These are phyloP conservation scores for Diadegma fenestrale DNA, from an alignment of 2,888 invertebrate genomes.

Conservation along the genomic window DNA sequence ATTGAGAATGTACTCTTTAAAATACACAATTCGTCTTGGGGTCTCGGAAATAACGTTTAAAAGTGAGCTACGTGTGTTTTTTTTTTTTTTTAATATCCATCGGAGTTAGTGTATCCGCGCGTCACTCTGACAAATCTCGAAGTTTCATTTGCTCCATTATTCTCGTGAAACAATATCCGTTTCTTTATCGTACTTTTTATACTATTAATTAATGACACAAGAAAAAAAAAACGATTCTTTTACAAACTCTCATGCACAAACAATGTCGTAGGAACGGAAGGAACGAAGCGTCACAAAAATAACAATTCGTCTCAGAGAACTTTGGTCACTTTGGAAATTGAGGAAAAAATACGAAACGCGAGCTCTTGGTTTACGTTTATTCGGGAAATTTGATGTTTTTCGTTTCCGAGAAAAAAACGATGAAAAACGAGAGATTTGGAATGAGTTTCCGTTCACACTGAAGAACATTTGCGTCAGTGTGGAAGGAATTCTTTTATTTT, in stretches of 20 bases:
- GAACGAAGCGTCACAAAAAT: not conserved
- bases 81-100: conserved; percentile 22
- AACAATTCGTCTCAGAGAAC: not conserved
- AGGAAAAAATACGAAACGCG: not conserved
- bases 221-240: conserved; percentile 3
- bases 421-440: not conserved
- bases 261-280: conserved; percentile 18
- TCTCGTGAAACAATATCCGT: not conserved
- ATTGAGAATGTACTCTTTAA: conserved; percentile 29
- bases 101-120: not conserved
- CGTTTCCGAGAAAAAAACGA: not conserved
- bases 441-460: not conserved
- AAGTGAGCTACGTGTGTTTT: conserved; percentile 46
- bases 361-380: not conserved
- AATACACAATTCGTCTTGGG: conserved; percentile 46
- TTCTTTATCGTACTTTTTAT: conserved; percentile 8
- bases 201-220: not conserved
- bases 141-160: conserved; percentile 19
- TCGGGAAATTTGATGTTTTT: not conserved
- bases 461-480: not conserved
- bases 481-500: not conserved
- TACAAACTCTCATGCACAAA: conserved; percentile 10
- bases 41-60: conserved; percentile 60
- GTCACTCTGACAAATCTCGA: conserved; percentile 28
- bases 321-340: conserved; percentile 3